phyloP scores from a whole-genome alignment of 1,140 invertebrate genomes.

The Hylyphantes graminicola region DNA sequence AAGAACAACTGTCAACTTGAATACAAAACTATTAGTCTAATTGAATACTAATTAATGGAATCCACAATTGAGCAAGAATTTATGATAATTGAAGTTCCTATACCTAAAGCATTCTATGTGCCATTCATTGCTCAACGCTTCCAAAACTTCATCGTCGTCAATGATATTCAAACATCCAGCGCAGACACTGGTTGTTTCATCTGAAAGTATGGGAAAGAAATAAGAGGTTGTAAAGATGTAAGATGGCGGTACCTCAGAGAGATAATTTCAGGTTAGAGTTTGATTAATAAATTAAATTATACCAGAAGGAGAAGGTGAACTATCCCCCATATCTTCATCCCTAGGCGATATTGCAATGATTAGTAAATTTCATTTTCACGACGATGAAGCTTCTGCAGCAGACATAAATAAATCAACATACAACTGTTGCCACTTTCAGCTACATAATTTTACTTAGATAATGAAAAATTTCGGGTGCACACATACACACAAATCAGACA shows the following conservation, averaged over 20 bases:
- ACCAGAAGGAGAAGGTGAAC: conserved; percentile 53
- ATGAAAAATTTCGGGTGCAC: too few species aligned
- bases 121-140: conserved; percentile 85
- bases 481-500: too few species aligned
- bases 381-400: conserved; percentile 33
- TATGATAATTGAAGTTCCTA: background rate
- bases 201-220: conserved; percentile 49
- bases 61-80: too few species aligned
- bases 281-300: conserved; percentile 25
- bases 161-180: conserved; percentile 80
- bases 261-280: too few species aligned
- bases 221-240: background rate
- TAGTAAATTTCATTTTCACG: conserved; percentile 22
- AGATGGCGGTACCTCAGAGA: too few species aligned
- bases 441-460: too few species aligned
- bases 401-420: conserved; percentile 26
- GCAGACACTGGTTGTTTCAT: conserved; percentile 68
- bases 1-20: too few species aligned
- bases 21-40: too few species aligned
- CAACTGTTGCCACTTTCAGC: background rate
- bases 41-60: too few species aligned
- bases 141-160: conserved; percentile 80
- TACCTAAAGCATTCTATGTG: conserved; percentile 86
- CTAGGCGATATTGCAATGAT: conserved; percentile 29
- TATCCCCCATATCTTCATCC: conserved; percentile 58